Percentiles rank a stretch among this genome's conserved stretches.
phyloP scores from a whole-genome alignment of 1,140 invertebrate species.

The Drosophila arawakana region DNA sequence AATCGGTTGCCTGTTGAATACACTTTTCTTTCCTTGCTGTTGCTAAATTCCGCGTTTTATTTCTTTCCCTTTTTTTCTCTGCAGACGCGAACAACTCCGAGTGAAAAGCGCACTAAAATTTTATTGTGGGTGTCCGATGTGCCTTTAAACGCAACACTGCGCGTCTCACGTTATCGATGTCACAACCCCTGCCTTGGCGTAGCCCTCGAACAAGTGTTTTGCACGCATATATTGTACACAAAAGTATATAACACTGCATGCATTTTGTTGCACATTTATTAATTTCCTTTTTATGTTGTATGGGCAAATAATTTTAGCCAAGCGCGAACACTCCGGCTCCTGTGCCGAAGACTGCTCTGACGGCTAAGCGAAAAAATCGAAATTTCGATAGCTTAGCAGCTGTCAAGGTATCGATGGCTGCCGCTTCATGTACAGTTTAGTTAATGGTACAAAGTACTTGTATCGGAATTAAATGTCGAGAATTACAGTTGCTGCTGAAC shows the following conservation, averaged over 20 bases:
- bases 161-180: slow-evolving; percentile 1
- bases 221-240: background rate
- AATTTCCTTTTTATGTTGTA: background rate
- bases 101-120: slow-evolving; percentile 48
- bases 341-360: no score
- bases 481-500: no score
- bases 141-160: slow-evolving; percentile 23
- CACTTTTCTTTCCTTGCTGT: slow-evolving; percentile 5
- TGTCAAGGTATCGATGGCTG: no score
- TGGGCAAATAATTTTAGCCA: no score
- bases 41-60: slow-evolving; percentile 32
- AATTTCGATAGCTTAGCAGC: no score
- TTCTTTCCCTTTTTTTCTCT: slow-evolving; percentile 18
- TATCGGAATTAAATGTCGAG: no score
- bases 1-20: slow-evolving; percentile 24
- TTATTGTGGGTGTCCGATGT: slow-evolving; percentile 19
- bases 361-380: no score
- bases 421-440: no score
- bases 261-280: background rate
- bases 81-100: slow-evolving; percentile 45
- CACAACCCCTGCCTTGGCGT: background rate
- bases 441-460: no score
- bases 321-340: no score
- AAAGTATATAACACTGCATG: background rate
- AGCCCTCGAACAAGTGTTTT: background rate